Evolutionary conservation across 2,113 vertebrate genomes (phyloP).

Genomic region (Nibea coibor): DNA sequence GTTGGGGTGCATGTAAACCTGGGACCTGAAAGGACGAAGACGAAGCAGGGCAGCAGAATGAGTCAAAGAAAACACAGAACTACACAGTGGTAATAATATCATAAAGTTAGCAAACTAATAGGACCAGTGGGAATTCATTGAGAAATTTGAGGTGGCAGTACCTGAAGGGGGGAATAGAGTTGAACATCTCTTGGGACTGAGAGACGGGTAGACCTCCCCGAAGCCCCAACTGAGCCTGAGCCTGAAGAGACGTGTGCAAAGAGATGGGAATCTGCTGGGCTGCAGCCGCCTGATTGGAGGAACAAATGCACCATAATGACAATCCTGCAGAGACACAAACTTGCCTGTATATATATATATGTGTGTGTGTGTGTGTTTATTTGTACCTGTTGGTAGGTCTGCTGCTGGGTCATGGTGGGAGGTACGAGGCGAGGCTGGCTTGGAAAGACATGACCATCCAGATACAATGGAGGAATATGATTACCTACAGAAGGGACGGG

Average conservation of each 20-base stretch:
- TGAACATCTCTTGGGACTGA: slow-evolving; percentile 99
- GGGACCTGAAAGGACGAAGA: slow-evolving; percentile 85
- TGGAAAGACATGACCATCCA: slow-evolving; percentile 96
- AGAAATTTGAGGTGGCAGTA: slow-evolving; percentile 48
- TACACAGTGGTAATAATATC: neutral
- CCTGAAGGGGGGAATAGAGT: slow-evolving; percentile 96
- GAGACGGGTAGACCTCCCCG: slow-evolving; percentile 95
- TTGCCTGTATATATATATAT: neutral
- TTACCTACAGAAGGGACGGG: slow-evolving; percentile 84
- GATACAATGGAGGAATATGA: slow-evolving; percentile 95
- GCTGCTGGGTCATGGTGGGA: slow-evolving; percentile 95
- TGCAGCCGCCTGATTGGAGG: slow-evolving; percentile 87
- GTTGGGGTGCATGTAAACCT: slow-evolving; percentile 99
- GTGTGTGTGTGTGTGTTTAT: neutral
- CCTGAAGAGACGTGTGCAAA: slow-evolving; percentile 96
- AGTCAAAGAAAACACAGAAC: neutral
- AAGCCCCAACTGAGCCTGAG: slow-evolving; percentile 95
- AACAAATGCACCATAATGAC: slow-evolving; percentile 17
- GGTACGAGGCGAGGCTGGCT: slow-evolving; percentile 97
- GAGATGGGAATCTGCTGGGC: slow-evolving; percentile 99
- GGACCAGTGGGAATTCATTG: neutral
- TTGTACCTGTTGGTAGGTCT: slow-evolving; percentile 95
- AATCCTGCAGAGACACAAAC: neutral
- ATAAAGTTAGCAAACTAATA: neutral
- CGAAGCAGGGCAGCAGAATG: neutral